A percentile compares a stretch with the other conserved stretches of the same genome.
These are phyloP conservation scores for Barypeithes pellucidus DNA, from an alignment of 2,888 invertebrate genomes.

Conservation along the genomic window DNA sequence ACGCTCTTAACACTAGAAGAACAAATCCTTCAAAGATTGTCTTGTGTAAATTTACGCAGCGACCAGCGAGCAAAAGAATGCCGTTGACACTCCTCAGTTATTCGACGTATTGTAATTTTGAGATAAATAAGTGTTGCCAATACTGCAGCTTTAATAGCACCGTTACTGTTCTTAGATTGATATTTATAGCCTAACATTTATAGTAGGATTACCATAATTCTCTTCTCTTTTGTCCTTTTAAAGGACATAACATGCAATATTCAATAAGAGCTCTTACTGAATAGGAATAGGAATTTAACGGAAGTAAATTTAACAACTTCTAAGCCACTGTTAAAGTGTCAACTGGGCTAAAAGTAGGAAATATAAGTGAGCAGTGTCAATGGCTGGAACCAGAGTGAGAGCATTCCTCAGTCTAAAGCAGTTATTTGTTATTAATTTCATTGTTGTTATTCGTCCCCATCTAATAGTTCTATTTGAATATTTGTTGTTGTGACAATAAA, in stretches of 20 bases:
- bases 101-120: conserved; percentile 48
- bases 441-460: too few species aligned
- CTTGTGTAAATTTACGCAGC: conserved; percentile 40
- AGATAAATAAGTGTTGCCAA: conserved; percentile 45
- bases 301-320: too few species aligned
- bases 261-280: too few species aligned
- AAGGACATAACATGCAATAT: not conserved
- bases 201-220: conserved; percentile 6
- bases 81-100: conserved; percentile 54
- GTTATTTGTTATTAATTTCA: too few species aligned
- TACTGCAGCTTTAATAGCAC: conserved; percentile 18
- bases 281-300: too few species aligned
- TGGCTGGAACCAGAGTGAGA: too few species aligned
- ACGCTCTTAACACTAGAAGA: not conserved
- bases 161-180: conserved; percentile 8
- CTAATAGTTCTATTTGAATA: too few species aligned
- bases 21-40: conserved; percentile 33
- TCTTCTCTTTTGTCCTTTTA: conserved; percentile 16
- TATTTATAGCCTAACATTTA: conserved; percentile 27
- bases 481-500: too few species aligned
- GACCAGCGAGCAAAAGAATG: conserved; percentile 42
- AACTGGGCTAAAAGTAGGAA: too few species aligned
- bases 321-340: too few species aligned
- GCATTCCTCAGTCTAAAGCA: too few species aligned
- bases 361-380: too few species aligned